phyloP scores from a whole-genome alignment of 2,888 invertebrate genomes.

The Ctena decussata region DNA sequence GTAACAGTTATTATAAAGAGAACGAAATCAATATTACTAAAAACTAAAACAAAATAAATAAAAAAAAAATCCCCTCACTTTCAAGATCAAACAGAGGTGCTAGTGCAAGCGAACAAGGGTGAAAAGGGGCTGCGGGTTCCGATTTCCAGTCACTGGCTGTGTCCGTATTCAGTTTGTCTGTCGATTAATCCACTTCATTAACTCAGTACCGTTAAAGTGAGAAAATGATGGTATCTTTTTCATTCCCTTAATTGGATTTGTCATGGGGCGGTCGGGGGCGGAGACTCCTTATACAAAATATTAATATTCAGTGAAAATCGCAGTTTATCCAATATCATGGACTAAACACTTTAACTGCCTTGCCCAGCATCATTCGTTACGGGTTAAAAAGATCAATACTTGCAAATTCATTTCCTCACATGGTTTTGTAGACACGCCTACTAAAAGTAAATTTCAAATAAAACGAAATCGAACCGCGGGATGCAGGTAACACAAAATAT shows the following conservation, averaged over 20 bases:
- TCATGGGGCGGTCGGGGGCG: constrained; percentile 45
- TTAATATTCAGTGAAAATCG: constrained; percentile 20
- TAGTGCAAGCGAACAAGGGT: no score
- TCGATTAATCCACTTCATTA: neutral
- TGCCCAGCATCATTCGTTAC: neutral
- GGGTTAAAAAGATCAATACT: neutral
- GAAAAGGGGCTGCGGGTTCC: no score
- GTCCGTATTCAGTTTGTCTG: neutral
- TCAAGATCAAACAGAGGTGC: no score
- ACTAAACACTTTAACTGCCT: neutral
- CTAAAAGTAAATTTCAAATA: constrained; percentile 2
- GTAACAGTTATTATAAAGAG: no score
- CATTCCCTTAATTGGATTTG: constrained; percentile 54
- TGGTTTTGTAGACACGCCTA: neutral
- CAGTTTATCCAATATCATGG: neutral
- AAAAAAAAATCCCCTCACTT: no score
- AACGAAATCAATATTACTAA: no score
- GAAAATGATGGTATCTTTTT: neutral
- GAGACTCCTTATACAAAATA: constrained; percentile 37
- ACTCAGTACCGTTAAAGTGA: neutral
- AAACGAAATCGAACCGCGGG: neutral
- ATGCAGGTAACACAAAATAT: constrained; percentile 1
- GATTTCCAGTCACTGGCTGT: no score
- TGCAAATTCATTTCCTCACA: neutral
- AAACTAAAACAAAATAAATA: no score